Conservation (phyloP, 2,888 invertebrate genomes). For the Leptothorax acervorum region DNA sequence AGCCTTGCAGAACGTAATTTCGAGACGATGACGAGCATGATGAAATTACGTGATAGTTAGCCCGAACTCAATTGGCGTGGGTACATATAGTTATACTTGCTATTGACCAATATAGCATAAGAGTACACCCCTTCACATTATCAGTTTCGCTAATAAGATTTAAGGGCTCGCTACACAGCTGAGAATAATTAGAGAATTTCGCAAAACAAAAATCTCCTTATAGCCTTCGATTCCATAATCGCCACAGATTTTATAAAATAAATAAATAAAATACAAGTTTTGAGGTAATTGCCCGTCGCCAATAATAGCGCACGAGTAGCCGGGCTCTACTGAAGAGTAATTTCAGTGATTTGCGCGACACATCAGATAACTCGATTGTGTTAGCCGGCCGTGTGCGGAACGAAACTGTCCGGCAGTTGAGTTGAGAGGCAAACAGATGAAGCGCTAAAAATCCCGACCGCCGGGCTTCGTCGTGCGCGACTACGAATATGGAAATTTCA, state of each 20-base stretch:
- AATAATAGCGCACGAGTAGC: background rate
- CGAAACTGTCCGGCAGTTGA: conserved; percentile 29
- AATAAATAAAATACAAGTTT: background rate
- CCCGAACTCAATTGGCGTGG: conserved; percentile 15
- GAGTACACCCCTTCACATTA: background rate
- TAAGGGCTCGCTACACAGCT: background rate
- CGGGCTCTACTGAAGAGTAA: conserved; percentile 7
- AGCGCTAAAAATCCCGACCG: conserved; percentile 50
- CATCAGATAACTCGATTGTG: conserved; percentile 47
- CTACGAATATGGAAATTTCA: conserved; percentile 55
- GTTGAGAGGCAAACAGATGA: conserved; percentile 50
- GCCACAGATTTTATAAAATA: background rate
- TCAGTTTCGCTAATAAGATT: background rate
- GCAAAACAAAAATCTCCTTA: background rate
- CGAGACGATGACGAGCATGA: conserved; percentile 44
- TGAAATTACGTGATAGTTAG: conserved; percentile 50
- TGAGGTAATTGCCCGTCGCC: conserved; percentile 2
- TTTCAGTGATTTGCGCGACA: conserved; percentile 49
- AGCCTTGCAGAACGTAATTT: conserved; percentile 49
- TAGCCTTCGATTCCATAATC: background rate
- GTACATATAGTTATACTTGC: background rate
- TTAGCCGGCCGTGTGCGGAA: background rate
- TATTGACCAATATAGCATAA: conserved; percentile 23
- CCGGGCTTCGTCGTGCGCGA: conserved; percentile 10
- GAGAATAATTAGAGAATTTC: background rate